Evolutionary conservation across 1,140 invertebrate species (phyloP), one percentile per base, ranked within the genome.

Genomic region (Lanistes nyassanus): DNA sequence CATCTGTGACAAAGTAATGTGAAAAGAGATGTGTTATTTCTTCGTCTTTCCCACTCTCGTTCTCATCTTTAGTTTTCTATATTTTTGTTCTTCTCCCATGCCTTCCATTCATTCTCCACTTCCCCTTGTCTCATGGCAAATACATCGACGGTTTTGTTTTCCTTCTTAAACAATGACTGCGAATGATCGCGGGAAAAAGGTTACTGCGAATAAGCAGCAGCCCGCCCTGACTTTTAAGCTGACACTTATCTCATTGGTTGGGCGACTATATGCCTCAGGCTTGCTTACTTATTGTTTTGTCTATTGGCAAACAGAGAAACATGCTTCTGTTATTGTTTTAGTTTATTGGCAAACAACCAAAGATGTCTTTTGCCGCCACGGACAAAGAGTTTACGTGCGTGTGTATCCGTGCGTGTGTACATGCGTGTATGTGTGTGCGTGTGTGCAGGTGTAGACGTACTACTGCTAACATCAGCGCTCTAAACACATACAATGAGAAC

Each of bases 341-440:
- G n/a, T n/a, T n/a, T n/a, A n/a, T n/a, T n/a, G n/a, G n/a, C n/a
- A n/a, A n/a, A n/a, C n/a, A n/a, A n/a, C n/a, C n/a, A n/a, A n/a
- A n/a, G n/a, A n/a, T n/a, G n/a, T n/a, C n/a, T n/a, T n/a, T n/a
- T n/a, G n/a, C n/a, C n/a, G n/a, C n/a, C n/a, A n/a, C n/a, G n/a
- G n/a, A n/a, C n/a, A n/a, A n/a, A n/a, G n/a, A n/a, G 62, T n/a
- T 23, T 26, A 36, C 16, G 39, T 29, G 16, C 34, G 34, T 34
- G 64, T 36, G 64, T 66, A 2, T 36, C 31, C 39, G 34, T 66
- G 64, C 39, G 64, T 66, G 34, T 66, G 64, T 66, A 37, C 39
- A 37, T 66, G 64, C 39, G 64, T 66, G 64, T 66, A 37, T 66
- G 64, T 66, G 64, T 66, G 74, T 55, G 47, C 26, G 62, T 31